These are phyloP conservation scores for Martes flavigula DNA, from an alignment of 2,797 vertebrate genomes.

Conservation along the genomic window DNA sequence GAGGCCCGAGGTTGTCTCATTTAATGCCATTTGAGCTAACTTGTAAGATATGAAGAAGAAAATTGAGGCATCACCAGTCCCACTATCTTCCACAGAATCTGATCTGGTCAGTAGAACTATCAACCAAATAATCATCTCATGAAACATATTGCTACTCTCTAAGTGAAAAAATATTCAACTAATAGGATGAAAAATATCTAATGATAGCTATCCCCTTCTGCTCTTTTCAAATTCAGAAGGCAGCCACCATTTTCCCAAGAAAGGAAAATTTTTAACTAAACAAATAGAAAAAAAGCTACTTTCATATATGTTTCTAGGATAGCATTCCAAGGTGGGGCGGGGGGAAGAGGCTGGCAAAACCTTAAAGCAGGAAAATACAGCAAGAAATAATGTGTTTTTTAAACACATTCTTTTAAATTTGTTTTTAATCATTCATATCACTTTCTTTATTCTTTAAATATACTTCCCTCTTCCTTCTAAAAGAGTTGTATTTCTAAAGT, in stretches of 20 bases:
- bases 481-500: background rate
- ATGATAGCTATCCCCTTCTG: background rate
- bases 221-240: conserved; percentile 34
- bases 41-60: conserved; percentile 17
- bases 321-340: background rate
- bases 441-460: conserved; percentile 52
- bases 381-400: background rate
- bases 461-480: background rate
- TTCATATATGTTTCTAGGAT: conserved; percentile 41
- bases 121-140: conserved; percentile 24
- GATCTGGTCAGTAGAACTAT: background rate
- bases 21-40: conserved; percentile 31
- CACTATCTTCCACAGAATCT: background rate
- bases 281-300: background rate
- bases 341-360: background rate
- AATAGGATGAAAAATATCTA: conserved; percentile 39
- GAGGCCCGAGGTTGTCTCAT: background rate
- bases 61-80: background rate
- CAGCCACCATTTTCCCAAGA: background rate
- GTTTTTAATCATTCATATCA: background rate
- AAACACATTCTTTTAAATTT: too few species aligned
- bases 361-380: conserved; percentile 10
- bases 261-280: background rate
- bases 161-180: conserved; percentile 38
- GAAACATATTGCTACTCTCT: background rate